Conservation (phyloP, 1,140 invertebrate genomes). For the Bombus ignitus region DNA sequence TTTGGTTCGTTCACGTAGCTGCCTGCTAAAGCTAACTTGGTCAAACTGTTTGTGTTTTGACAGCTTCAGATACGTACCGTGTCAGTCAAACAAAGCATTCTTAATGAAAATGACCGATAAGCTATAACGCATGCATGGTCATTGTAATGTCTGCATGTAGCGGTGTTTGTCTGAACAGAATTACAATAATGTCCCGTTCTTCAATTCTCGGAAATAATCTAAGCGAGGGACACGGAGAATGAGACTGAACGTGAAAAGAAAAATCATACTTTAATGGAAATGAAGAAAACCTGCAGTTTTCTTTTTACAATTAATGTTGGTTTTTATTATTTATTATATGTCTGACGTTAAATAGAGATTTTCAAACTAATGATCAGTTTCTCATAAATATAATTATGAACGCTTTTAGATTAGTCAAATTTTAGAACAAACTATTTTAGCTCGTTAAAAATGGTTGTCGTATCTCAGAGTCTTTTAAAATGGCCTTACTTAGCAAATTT, state of each 20-base stretch:
- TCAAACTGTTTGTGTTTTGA: not conserved
- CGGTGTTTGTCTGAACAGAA: not conserved
- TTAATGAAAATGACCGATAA: not conserved
- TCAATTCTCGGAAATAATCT: not conserved
- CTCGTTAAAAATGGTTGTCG: not conserved
- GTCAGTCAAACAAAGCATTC: not conserved
- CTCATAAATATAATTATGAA: not conserved
- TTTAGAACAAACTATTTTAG: not conserved
- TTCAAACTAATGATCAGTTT: too few species aligned
- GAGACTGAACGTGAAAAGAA: not conserved
- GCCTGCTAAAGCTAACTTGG: not conserved
- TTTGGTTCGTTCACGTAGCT: not conserved
- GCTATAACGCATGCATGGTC: not conserved
- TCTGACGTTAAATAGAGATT: not conserved
- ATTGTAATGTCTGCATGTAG: too few species aligned
- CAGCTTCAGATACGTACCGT: not conserved
- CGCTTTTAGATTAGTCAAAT: not conserved
- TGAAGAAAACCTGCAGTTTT: not conserved
- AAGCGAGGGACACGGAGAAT: not conserved
- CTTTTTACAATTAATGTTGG: not conserved
- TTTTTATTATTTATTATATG: not conserved
- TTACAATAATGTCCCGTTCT: not conserved
- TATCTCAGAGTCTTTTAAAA: not conserved
- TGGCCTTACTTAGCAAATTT: not conserved
- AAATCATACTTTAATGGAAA: too few species aligned